Evolutionary conservation across 2,797 vertebrate genomes (phyloP), one percentile per base, ranked within the genome.

Genomic region (Glossophaga mutica): DNA sequence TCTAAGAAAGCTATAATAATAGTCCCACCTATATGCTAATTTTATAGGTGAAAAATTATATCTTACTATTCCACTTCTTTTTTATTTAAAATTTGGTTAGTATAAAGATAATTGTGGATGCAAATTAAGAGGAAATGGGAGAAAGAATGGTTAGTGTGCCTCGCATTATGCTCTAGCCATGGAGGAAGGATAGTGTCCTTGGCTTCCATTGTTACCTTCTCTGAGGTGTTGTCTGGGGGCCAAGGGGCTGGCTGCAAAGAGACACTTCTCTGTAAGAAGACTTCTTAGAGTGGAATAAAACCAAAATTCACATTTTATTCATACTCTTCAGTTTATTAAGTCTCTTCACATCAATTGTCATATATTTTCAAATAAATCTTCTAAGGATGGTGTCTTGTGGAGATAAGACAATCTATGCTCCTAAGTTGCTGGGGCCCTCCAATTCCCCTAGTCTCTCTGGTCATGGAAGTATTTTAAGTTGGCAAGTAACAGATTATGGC

Each of bases 81-180:
- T 94, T 94, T 93, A 95, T 89, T 95, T 91, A 94, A 95, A 94
- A 85, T 88, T 71, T 82, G 9, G 24, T 71, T 87, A 76, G 18
- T 73, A 39, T 78, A 70, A 39, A 93, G 34, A 85, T 12, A 55
- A 95, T 91, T 84, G 22, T 78, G 48, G 55, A 44, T 91, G 11
- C 37, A 91, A 76, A 91, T 92, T 71, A 90, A 94, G 78, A 84
- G 65, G 52, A 76, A 73, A 84, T 12, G 55, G 11, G 29, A 70
- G 37, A 91, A 70, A n/a, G 16, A 77, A 21, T 78, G 29, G 19
- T 91, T 21, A 85, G 46, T 85, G 88, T 94, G 32, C 57, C 73
- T 85, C 6, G 95, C 32, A 88, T 4, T 24, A 34, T 92, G 39
- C 42, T 84, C 46, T 18, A 74, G n/a, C 32, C 16, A n/a, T 88